Conservation (phyloP, 2,113 vertebrate species). For the Baryphthengus martii region DNA sequence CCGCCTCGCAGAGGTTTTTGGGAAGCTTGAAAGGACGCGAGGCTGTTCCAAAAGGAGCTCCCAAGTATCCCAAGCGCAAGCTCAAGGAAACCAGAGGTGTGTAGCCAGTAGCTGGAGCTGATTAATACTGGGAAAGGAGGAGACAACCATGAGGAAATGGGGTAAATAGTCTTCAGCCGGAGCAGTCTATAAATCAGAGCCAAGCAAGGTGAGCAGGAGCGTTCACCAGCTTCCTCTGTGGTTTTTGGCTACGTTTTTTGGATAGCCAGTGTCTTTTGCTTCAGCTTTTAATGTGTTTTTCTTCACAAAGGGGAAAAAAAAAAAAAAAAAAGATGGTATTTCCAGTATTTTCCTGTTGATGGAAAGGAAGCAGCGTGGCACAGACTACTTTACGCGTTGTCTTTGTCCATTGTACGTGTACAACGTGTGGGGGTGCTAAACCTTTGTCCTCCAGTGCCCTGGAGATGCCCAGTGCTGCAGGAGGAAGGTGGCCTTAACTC, state of each 20-base stretch:
- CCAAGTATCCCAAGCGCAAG: neutral
- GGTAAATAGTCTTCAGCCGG: conserved; percentile 31
- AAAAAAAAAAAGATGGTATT: neutral
- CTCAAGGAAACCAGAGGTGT: neutral
- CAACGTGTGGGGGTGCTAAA: neutral
- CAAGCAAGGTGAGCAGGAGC: neutral
- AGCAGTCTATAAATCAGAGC: neutral
- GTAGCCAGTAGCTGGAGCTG: neutral
- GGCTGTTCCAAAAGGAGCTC: neutral
- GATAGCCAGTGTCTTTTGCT: neutral
- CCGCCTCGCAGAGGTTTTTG: neutral
- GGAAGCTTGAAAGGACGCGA: neutral
- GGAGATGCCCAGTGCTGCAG: neutral
- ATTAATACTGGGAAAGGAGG: neutral
- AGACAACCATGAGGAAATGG: neutral
- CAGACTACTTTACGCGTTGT: fast-evolving
- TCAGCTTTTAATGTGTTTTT: neutral
- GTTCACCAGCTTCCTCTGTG: neutral
- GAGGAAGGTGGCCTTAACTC: neutral
- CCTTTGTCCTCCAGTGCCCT: neutral
- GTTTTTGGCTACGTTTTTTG: neutral
- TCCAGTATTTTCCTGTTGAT: neutral
- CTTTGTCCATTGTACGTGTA: fast-evolving
- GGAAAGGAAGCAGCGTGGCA: neutral
- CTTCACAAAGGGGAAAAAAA: neutral